phyloP scores from a whole-genome alignment of 1,140 invertebrate species.

The Trichonephila clavata region DNA sequence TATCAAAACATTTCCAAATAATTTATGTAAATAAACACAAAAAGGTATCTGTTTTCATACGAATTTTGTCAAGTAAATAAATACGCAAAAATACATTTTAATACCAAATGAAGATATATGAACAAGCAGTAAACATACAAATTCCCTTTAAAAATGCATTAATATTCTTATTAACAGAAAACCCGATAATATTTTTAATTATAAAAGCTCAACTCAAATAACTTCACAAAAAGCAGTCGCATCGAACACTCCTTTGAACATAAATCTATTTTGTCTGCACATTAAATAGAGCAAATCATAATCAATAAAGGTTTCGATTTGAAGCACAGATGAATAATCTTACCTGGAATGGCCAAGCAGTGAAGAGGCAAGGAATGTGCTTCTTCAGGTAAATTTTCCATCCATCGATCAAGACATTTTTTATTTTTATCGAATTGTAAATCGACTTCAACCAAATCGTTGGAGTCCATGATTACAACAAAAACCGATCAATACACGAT shows the following conservation, averaged over 20 bases:
- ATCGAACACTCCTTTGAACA: not conserved
- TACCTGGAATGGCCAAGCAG: conserved; percentile 76
- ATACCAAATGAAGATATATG: too few relatives aligned
- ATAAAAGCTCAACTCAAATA: too few relatives aligned
- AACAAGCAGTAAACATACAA: too few relatives aligned
- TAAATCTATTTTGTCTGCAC: not conserved
- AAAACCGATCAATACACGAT: conserved; percentile 54
- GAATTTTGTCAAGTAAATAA: too few relatives aligned
- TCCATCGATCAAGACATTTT: conserved; percentile 75
- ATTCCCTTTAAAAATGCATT: too few relatives aligned
- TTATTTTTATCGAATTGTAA: conserved; percentile 72
- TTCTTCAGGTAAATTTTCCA: conserved; percentile 76
- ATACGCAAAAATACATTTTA: too few relatives aligned
- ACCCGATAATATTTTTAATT: too few relatives aligned
- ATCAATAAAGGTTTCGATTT: not conserved
- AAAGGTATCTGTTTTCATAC: too few relatives aligned
- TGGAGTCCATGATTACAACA: conserved; percentile 50
- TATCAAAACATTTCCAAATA: too few relatives aligned
- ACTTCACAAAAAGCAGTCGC: not conserved
- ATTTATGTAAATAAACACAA: too few relatives aligned
- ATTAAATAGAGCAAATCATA: not conserved
- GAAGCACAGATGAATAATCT: not conserved
- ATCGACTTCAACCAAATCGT: conserved; percentile 69
- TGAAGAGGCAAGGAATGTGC: conserved; percentile 66
- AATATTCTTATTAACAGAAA: too few relatives aligned